Percentiles rank a stretch among this genome's conserved stretches.
Evolutionary conservation across 2,113 vertebrate genomes (phyloP).

Genomic region (Hyperoodon ampullatus): DNA sequence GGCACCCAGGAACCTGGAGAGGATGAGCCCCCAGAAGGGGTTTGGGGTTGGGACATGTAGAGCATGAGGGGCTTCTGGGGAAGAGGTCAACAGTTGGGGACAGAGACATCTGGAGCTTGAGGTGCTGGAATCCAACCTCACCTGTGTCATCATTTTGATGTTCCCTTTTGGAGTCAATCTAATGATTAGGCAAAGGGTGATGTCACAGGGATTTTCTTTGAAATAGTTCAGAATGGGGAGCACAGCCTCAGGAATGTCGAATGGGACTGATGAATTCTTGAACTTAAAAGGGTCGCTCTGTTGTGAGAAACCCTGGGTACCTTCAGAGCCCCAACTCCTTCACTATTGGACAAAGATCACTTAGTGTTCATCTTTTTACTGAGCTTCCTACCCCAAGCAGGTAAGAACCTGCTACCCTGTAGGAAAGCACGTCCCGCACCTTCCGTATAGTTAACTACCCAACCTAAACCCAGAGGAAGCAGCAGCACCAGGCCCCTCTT

Average conservation of each 20-base stretch:
- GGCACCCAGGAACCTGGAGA: background rate
- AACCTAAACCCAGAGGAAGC: background rate
- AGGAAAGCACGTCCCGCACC: fast-evolving
- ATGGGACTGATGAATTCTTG: background rate
- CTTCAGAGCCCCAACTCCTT: background rate
- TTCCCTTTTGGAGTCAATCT: background rate
- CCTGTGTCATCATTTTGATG: background rate
- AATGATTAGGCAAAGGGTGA: background rate
- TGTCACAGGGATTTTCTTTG: background rate
- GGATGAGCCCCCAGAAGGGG: no score
- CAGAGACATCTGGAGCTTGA: background rate
- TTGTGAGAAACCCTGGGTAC: background rate
- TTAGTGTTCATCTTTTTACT: background rate
- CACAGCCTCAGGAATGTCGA: background rate
- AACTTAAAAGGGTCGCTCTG: background rate
- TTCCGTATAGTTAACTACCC: background rate
- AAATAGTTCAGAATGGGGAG: background rate
- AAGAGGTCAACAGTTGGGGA: no score
- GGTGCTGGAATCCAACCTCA: background rate
- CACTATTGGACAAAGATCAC: background rate
- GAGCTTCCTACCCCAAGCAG: background rate
- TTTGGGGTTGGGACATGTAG: background rate
- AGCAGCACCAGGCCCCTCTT: background rate
- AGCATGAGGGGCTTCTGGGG: background rate
- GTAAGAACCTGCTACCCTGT: background rate